Base-by-base conservation (phyloP, 2,888 invertebrate genomes). In the Polylopha cassiicola region DNA sequence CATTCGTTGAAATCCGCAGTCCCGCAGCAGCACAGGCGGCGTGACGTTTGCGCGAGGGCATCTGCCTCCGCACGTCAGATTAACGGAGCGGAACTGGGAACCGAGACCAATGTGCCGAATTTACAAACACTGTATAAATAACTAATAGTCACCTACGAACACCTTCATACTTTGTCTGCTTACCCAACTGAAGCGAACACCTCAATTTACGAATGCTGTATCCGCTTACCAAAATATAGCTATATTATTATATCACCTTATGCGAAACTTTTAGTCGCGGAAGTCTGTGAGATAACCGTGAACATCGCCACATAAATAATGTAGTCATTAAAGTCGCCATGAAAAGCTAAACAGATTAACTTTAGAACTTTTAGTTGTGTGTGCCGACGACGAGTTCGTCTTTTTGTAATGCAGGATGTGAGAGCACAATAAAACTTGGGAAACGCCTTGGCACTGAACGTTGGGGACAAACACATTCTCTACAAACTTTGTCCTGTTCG, bases 31-130 rank as follows among this genome's bases (percentile, higher is more conserved):
- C n/a, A n/a, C n/a, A n/a, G n/a, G n/a, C n/a, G n/a, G n/a, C n/a
- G n/a, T n/a, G n/a, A n/a, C n/a, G n/a, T n/a, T n/a, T n/a, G n/a
- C n/a, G 17, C 6, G 6, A 17, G 20, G 20, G 30, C 24, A 70
- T 73, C 74, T 68, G 73, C 70, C 65, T 71, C 61, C 53, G 65
- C 63, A 66, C 63, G 65, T 73, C 65, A 73, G 73, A 73, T 73
- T 72, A 76, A 75, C 78, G 64, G 65, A 50, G 73, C 70, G 72
- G 67, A 80, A 77, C 76, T 59, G 63, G 63, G 61, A 57, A 55
- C 49, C 33, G 53, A 50, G 47, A 52, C 55, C 44, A 49, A 56
- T 58, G 58, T 53, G 62, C 65, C 62, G 56, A 78, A 74, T 65
- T 71, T 73, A 58, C 65, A 68, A 73, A 62, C 60, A 55, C 53